Evolutionary conservation across 37 sponge, comb jelly and placozoan genomes (phyloP), one percentile per base, ranked within the genome.

Genomic region (Eunapius fragilis): DNA sequence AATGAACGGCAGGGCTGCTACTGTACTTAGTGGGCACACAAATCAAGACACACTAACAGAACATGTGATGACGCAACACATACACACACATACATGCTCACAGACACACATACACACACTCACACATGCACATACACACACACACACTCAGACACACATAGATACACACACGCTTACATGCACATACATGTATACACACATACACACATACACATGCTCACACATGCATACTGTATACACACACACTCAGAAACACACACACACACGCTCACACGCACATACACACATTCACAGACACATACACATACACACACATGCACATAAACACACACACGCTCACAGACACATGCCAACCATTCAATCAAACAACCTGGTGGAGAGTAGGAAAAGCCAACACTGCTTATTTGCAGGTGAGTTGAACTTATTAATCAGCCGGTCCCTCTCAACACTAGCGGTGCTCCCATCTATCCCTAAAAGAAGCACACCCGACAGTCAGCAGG

Each of bases 301-400:
- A 77, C 33, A n/a, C n/a, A n/a, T n/a, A n/a, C n/a, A n/a, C n/a
- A n/a, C n/a, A n/a, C n/a, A n/a, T n/a, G n/a, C n/a, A 75, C 72
- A 22, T n/a, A 67, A 31, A 67, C 28, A 67, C 28, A 6, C 69
- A 80, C 12, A 47, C 33, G 25, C 69, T 0, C 31, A 25, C 35
- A 38, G 13, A 74, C 41, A 74, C 84, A 74, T 6, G 48, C 31
- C 58, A 48, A 25, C 25, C 31, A 79, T 19, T 12, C 30, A 32
- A 25, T n/a, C 27, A 72, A 9, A 73, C 14, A 23, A 96, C 98
- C 87, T 93, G 36, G 94, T 93, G 25, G 96, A 97, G 27, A 97
- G 78, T 33, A 95, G 84, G 78, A 97, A 95, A 5, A 94, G 73
- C 87, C 89, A 90, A 67, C 76, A 72, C 24, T 83, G 73, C 0